These are phyloP conservation scores for Nothura maculosa DNA, from an alignment of 2,797 vertebrate species.

Conservation along the genomic window DNA sequence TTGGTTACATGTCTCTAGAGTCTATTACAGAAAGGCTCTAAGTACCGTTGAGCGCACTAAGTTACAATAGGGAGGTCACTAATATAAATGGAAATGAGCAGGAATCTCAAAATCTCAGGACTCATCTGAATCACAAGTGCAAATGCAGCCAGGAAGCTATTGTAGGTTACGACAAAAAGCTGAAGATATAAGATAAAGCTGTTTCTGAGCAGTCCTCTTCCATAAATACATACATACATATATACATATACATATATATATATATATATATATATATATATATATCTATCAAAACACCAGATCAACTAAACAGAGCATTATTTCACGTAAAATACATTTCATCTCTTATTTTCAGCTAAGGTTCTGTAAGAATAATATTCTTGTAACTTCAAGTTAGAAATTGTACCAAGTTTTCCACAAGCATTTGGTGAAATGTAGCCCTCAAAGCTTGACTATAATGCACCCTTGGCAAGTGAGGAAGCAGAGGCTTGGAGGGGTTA, in stretches of 20 bases:
- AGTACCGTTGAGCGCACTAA: neutral
- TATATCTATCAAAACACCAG: neutral
- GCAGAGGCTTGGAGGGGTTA: slow-evolving; percentile 2
- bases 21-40: neutral
- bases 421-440: neutral
- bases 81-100: rapidly evolving
- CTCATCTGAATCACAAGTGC: neutral
- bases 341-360: neutral
- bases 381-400: neutral
- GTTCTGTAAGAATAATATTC: neutral
- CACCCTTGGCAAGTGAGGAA: neutral
- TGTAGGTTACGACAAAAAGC: neutral
- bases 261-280: too few relatives aligned
- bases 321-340: neutral
- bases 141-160: neutral
- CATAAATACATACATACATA: neutral
- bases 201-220: neutral
- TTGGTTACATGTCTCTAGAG: neutral
- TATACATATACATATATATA: too few relatives aligned
- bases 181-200: neutral
- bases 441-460: neutral
- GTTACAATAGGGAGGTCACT: neutral
- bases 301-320: neutral
- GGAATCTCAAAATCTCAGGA: neutral
- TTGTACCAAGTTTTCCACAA: neutral